Evolutionary conservation across 2,797 vertebrate genomes (phyloP), one percentile per base, ranked within the genome.

Genomic region (Myripristis jacobus): DNA sequence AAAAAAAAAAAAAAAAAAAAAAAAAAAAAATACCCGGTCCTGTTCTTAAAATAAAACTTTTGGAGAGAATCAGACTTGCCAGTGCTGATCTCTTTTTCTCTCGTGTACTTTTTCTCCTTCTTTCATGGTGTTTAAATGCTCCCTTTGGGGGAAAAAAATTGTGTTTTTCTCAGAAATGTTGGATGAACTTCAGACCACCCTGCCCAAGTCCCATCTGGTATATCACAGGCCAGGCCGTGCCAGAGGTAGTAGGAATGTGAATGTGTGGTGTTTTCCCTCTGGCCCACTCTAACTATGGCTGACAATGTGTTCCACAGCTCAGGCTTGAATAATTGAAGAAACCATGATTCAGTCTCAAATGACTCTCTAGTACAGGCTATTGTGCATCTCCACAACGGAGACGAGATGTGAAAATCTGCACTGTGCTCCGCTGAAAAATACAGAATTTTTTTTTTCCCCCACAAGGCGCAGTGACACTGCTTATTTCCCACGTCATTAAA

Each of bases 101-200:
- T 38, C 56, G 66, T 73, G 78, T 46, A 65, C 43, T 77, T 83
- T 86, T 79, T 73, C 71, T 80, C 43, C 80, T 77, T 58, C 62
- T 53, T 59, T 73, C 34, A 29, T 38, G 41, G 71, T 34, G 53
- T 84, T 80, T 77, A 80, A 89, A 86, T 70, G 61, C 71, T 83
- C 31, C 65, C 70, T 81, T 67, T 54, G 50, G 66, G 73, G n/a
- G 2, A 3, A 25, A 36, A 53, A 54, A 74, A 60, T 70, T 70
- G 55, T 86, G 70, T 62, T 87, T 87, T 90, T 88, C 83, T 89
- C 77, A 85, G 80, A 89, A 92, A 82, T 86, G 87, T 88, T 92
- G 89, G 88, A 89, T 91, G 89, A 88, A 92, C 90, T 91, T 93
- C 87, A 93, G 88, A 88, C 89, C 89, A 90, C 90, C 89, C 87